A percentile compares a stretch with the other conserved stretches of the same genome.
phyloP scores from a whole-genome alignment of 2,888 invertebrate genomes.

The Eucera pruinosa region DNA sequence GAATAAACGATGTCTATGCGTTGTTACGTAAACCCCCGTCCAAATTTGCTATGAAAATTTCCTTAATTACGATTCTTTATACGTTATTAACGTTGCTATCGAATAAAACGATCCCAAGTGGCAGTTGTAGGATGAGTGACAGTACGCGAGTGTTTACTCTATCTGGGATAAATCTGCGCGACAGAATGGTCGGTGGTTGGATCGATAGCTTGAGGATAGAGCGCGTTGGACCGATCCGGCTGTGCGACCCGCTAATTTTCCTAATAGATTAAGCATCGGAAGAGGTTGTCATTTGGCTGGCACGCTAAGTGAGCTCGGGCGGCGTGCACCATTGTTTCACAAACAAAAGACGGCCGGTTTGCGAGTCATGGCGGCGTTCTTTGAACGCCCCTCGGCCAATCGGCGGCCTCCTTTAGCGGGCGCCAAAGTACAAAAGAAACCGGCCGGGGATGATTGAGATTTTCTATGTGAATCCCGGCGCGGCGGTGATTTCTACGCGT shows the following conservation, averaged over 20 bases:
- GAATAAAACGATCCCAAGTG: no score
- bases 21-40: no score
- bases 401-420: conserved; percentile 76
- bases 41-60: no score
- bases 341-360: conserved; percentile 83
- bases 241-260: conserved; percentile 78
- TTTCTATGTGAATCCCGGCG: conserved; percentile 73
- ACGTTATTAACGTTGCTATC: no score
- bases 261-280: conserved; percentile 81
- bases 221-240: conserved; percentile 34
- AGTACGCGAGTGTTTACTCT: no score
- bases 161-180: conserved; percentile 34
- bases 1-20: no score
- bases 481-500: conserved; percentile 25
- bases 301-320: conserved; percentile 80
- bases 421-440: conserved; percentile 79
- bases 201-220: conserved; percentile 44
- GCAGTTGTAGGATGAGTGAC: no score
- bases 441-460: conserved; percentile 80
- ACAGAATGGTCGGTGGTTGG: background rate
- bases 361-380: conserved; percentile 84
- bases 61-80: no score
- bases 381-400: conserved; percentile 83
- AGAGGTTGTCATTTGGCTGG: conserved; percentile 79
- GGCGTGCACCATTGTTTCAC: conserved; percentile 82